phyloP scores from a whole-genome alignment of 2,113 vertebrate species.

The Trogon surrucura region DNA sequence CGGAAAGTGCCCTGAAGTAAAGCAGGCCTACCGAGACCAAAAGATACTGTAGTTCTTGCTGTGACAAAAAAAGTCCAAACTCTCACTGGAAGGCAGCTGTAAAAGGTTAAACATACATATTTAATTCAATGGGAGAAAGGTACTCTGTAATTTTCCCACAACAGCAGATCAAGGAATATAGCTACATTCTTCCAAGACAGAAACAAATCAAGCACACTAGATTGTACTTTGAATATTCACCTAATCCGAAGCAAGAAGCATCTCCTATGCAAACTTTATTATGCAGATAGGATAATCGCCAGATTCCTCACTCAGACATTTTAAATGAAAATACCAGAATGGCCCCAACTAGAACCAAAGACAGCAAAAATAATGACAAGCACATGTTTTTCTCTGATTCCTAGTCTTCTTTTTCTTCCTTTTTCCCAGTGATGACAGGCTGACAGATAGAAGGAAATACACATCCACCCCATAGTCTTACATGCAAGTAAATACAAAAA shows the following conservation, averaged over 20 bases:
- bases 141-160: neutral
- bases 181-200: neutral
- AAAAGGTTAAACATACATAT: neutral
- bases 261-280: neutral
- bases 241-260: neutral
- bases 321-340: neutral
- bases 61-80: neutral
- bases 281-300: neutral
- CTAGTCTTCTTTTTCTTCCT: neutral
- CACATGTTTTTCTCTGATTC: neutral
- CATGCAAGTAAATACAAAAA: slow-evolving; percentile 56
- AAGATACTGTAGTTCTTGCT: neutral
- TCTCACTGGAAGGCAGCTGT: neutral
- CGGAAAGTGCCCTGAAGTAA: neutral
- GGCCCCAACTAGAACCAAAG: neutral
- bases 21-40: neutral
- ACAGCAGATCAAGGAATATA: neutral
- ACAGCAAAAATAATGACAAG: neutral
- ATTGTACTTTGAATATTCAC: neutral
- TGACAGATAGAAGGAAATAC: neutral
- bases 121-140: neutral
- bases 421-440: neutral
- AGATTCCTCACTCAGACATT: neutral
- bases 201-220: neutral
- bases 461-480: neutral